phyloP scores from a whole-genome alignment of 2,113 vertebrate species.

The Pampusana beccarii region DNA sequence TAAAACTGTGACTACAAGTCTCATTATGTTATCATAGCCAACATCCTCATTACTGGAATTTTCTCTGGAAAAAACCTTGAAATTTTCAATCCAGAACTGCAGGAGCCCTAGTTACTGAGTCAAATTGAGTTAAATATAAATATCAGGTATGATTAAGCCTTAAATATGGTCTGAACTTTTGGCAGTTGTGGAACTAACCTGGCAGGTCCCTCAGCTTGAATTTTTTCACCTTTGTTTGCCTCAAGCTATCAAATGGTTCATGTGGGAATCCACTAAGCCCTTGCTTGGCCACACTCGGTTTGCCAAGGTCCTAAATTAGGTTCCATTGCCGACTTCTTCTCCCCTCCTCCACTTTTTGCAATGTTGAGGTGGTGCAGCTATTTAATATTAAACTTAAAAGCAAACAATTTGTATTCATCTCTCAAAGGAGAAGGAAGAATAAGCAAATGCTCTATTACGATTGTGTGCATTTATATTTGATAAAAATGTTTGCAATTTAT shows the following conservation, averaged over 20 bases:
- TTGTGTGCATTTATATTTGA: constrained; percentile 69
- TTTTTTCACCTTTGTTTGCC: not conserved
- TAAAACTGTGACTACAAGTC: not conserved
- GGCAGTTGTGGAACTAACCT: not conserved
- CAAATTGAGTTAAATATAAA: not conserved
- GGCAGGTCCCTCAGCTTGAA: not conserved
- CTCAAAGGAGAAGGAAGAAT: constrained; percentile 58
- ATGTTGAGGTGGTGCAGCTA: not conserved
- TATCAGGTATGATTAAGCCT: not conserved
- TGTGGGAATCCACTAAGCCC: not conserved
- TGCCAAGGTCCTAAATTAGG: not conserved
- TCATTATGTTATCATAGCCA: not conserved
- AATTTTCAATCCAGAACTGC: not conserved
- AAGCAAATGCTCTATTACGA: constrained; percentile 61
- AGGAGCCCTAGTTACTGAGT: not conserved
- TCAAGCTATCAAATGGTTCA: not conserved
- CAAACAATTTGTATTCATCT: constrained; percentile 66
- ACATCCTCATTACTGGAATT: not conserved
- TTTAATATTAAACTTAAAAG: constrained; percentile 54
- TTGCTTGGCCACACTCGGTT: not conserved
- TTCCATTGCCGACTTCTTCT: not conserved
- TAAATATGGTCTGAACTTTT: not conserved
- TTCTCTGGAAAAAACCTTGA: not conserved
- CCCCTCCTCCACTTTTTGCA: not conserved
- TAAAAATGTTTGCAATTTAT: constrained; percentile 74